Evolutionary conservation across 2,888 invertebrate species (phyloP), one percentile per base, ranked within the genome.

Genomic region (Liodrosophila aerea): DNA sequence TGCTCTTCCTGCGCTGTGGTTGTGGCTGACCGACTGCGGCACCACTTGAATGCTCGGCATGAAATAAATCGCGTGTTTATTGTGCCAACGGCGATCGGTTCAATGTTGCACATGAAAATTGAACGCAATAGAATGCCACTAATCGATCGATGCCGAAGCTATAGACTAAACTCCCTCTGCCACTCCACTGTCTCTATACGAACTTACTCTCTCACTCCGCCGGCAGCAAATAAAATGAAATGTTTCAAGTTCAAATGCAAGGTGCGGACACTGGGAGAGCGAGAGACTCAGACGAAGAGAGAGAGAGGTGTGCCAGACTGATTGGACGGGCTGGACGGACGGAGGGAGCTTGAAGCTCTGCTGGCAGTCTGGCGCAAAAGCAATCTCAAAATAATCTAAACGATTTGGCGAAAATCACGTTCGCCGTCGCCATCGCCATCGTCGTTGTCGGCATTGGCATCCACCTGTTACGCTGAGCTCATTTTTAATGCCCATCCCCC

Each of bases 381-480:
- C 83, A 83, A 81, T 80, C 78, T 80, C 64, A 70, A 85, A 85
- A 85, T 81, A 82, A 82, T 82, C 82, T 86, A 85, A 82, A 85
- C 86, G 82, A 86, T 82, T 82, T 82, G 77, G 86, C 77, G 70
- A 85, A 82, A 82, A 82, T 82, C 82, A 82, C 86, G 81, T 85
- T 74, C 22, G 74, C 63, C 67, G 64, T 66, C 69, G 70, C 68
- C 63, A 59, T 77, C 64, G 61, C 44, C 53, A 46, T 51, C 50
- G 67, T 27, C 47, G 47, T 49, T 45, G 68, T 34, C 62, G 34
- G 58, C 76, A 60, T 64, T 44, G 78, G 74, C 81, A 87, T 87
- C 82, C 87, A 87, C 88, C 88, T 87, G 88, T 87, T 87, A 76
- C 80, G 71, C 64, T 61, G 78, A 86, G 84, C 86, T 85, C 76